These are phyloP conservation scores for Eumaeus atala DNA, from an alignment of 1,140 invertebrate genomes.

Conservation along the genomic window DNA sequence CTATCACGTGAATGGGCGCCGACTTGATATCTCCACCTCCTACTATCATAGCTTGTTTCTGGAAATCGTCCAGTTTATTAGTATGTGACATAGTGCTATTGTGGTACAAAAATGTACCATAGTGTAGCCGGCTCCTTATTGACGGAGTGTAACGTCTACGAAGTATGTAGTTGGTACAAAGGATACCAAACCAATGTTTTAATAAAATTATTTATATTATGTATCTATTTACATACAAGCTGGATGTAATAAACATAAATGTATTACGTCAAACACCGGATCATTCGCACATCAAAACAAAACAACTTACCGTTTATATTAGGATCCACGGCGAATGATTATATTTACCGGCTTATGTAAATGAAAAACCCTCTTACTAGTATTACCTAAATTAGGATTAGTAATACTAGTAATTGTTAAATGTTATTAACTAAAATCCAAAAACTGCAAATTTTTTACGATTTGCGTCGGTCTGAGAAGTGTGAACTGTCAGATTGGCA, in stretches of 20 bases:
- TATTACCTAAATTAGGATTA: not conserved
- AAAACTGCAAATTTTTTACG: not conserved
- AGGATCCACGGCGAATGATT: constrained; percentile 46
- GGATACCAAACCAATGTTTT: too few relatives aligned
- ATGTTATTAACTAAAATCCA: not conserved
- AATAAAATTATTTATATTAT: too few relatives aligned
- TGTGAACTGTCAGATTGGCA: too few relatives aligned
- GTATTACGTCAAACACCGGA: constrained; percentile 11
- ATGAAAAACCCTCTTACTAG: not conserved
- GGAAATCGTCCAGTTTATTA: too few relatives aligned
- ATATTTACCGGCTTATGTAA: constrained; percentile 11
- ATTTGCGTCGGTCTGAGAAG: not conserved
- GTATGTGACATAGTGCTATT: too few relatives aligned
- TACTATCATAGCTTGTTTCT: too few relatives aligned
- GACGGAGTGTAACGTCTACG: too few relatives aligned
- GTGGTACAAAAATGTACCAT: too few relatives aligned
- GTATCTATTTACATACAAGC: constrained; percentile 4
- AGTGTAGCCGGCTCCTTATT: too few relatives aligned
- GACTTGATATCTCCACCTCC: too few relatives aligned
- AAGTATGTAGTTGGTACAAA: too few relatives aligned
- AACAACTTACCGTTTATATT: constrained; percentile 37
- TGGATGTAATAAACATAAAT: constrained; percentile 11
- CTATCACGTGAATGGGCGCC: too few relatives aligned
- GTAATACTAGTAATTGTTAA: not conserved
- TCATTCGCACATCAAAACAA: constrained; percentile 6